phyloP scores from a whole-genome alignment of 2,888 invertebrate species.

The Oscheius sp. region DNA sequence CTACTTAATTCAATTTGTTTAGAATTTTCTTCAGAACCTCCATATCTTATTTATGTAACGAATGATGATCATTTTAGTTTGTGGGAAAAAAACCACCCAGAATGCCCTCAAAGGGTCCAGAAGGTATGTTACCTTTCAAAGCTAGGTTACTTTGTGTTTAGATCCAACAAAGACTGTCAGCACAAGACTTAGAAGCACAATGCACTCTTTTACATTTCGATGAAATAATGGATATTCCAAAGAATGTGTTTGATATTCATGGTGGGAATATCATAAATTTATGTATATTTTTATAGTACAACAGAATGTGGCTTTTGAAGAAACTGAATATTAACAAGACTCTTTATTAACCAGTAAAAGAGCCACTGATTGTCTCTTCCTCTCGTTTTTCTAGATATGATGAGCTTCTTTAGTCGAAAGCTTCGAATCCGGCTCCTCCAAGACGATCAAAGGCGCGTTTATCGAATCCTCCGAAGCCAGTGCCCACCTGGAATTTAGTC shows the following conservation, averaged over 20 bases:
- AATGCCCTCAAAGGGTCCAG: constrained; percentile 34
- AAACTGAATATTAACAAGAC: background rate
- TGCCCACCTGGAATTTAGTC: constrained; percentile 17
- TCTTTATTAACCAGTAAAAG: too few species aligned
- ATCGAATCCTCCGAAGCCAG: constrained; percentile 42
- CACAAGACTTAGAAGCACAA: constrained; percentile 22
- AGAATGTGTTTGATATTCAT: too few species aligned
- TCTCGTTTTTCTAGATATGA: constrained; percentile 17
- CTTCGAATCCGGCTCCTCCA: constrained; percentile 25
- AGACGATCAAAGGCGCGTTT: constrained; percentile 49
- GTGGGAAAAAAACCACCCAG: too few species aligned
- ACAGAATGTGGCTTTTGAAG: too few species aligned
- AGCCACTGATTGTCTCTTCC: background rate
- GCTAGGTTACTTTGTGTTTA: background rate
- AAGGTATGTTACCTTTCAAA: background rate
- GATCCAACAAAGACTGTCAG: constrained; percentile 33
- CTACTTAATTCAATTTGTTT: too few species aligned
- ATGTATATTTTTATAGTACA: too few species aligned
- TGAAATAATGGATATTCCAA: too few species aligned
- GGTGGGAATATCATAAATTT: too few species aligned
- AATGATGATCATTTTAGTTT: too few species aligned
- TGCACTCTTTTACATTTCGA: too few species aligned
- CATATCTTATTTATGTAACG: constrained; percentile 23
- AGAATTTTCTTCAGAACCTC: too few species aligned
- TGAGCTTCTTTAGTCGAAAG: constrained; percentile 12